Conservation (phyloP, 2,113 vertebrate genomes). For the Dissostichus mawsoni region DNA sequence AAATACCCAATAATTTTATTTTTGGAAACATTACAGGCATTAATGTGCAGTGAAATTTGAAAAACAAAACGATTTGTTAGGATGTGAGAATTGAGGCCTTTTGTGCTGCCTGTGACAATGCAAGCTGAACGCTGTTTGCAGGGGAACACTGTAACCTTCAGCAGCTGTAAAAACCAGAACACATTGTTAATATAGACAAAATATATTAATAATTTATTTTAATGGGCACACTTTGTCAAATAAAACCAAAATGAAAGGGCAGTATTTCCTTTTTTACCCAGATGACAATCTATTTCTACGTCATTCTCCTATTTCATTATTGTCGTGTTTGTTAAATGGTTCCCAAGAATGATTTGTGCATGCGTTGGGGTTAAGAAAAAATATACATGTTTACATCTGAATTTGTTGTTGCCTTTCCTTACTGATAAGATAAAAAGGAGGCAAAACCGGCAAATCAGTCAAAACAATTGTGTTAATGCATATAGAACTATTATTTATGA, state of each 20-base stretch:
- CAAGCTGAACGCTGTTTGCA: constrained; percentile 29
- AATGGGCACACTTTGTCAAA: constrained; percentile 1
- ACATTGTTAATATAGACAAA: neutral
- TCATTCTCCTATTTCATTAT: neutral
- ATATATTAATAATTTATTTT: constrained; percentile 12
- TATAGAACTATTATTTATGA: constrained; percentile 8
- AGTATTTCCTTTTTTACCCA: neutral
- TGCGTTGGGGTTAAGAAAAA: neutral
- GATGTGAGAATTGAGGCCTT: constrained; percentile 45
- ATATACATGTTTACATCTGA: neutral
- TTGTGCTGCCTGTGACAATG: constrained; percentile 44
- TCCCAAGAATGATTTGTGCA: neutral
- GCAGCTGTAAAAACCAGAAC: constrained; percentile 49
- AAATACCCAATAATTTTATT: neutral
- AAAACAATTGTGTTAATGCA: constrained; percentile 22
- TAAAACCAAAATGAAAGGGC: neutral
- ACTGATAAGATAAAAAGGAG: neutral
- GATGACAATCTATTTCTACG: neutral
- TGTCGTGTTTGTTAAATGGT: neutral
- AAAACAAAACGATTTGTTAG: neutral
- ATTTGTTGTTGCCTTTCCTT: neutral
- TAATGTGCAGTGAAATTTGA: neutral
- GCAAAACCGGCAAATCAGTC: neutral
- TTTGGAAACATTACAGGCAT: neutral
- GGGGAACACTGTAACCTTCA: constrained; percentile 6